Evolutionary conservation across 2,113 vertebrate genomes (phyloP), one percentile per base, ranked within the genome.

Genomic region (Zapornia atra): DNA sequence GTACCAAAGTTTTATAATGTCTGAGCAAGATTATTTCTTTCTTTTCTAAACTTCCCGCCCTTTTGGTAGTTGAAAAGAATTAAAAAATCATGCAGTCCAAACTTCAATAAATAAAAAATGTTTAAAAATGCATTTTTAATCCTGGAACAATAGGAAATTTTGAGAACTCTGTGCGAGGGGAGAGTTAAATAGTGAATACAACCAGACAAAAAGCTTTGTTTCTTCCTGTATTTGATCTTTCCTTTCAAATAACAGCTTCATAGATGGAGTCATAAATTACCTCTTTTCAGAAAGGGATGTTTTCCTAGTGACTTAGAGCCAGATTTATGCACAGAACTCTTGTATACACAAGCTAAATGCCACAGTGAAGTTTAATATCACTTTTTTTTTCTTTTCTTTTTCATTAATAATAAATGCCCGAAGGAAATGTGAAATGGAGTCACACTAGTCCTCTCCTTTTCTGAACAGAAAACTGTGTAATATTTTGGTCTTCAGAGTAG

Each of bases 71-170:
- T 84, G 71, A 96, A 95, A 91, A 82, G 81, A 96, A 96, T 96
- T 96, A 96, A 88, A 95, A 97, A 82, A 70, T 40, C 61, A 94
- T 90, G 82, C 86, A 94, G 72, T 82, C 36, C 94, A 96, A 96
- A 93, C 65, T 94, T 42, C 42, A 96, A 96, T 94, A 97, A 98
- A 96, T 95, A 96, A 97, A 95, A 91, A 48, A 33, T 15, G 42
- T 90, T 87, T 7, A 78, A 92, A 92, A 65, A 34, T 63, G 57
- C 48, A 64, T 83, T 97, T 92, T 72, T 81, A 97, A 94, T 92
- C 69, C 91, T 92, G 77, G 77, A 94, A 71, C 48, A 71, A 86
- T 3, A 95, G 60, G 48, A 94, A 82, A 84, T n/a, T 83, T 90
- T 91, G 28, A 82, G 78, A 92, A 95, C 73, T 83, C 59, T 51